Conservation (phyloP, 2,888 invertebrate genomes). For the Odontocerum albicorne region DNA sequence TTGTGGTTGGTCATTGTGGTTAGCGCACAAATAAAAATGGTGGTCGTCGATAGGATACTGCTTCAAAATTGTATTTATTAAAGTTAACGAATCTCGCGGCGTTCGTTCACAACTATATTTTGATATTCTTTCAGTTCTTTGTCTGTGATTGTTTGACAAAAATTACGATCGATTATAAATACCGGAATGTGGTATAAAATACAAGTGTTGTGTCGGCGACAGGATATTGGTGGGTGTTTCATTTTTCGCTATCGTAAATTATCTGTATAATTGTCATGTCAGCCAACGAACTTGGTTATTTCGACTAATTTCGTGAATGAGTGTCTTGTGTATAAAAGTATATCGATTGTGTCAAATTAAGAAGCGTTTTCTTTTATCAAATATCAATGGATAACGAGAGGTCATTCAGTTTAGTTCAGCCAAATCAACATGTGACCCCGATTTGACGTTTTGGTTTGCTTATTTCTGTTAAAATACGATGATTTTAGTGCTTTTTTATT, state of each 20-base stretch:
- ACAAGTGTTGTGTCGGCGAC: slow-evolving; percentile 29
- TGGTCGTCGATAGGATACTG: slow-evolving; percentile 24
- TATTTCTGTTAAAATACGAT: slow-evolving; percentile 27
- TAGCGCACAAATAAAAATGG: slow-evolving; percentile 34
- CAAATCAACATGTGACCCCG: slow-evolving; percentile 54
- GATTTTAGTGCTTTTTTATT: slow-evolving; percentile 1
- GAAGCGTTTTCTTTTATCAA: slow-evolving; percentile 1
- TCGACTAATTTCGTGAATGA: not conserved
- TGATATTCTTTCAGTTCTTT: not conserved
- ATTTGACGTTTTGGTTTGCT: slow-evolving; percentile 42
- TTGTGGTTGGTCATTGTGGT: slow-evolving; percentile 23
- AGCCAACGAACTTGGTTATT: slow-evolving; percentile 19
- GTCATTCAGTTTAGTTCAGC: slow-evolving; percentile 23
- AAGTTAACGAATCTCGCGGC: slow-evolving; percentile 9
- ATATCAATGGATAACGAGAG: slow-evolving; percentile 15
- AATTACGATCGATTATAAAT: too few species aligned
- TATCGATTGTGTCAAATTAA: slow-evolving; percentile 1
- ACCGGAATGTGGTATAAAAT: not conserved
- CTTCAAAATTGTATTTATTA: slow-evolving; percentile 23
- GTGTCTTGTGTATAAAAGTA: slow-evolving; percentile 5
- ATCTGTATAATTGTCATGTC: slow-evolving; percentile 25
- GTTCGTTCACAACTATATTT: not conserved
- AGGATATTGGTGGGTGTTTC: slow-evolving; percentile 34
- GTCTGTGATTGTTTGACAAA: too few species aligned
- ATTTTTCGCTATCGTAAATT: slow-evolving; percentile 24